Base-by-base conservation (phyloP, 2,888 invertebrate species). In the Protophormia terraenovae region DNA sequence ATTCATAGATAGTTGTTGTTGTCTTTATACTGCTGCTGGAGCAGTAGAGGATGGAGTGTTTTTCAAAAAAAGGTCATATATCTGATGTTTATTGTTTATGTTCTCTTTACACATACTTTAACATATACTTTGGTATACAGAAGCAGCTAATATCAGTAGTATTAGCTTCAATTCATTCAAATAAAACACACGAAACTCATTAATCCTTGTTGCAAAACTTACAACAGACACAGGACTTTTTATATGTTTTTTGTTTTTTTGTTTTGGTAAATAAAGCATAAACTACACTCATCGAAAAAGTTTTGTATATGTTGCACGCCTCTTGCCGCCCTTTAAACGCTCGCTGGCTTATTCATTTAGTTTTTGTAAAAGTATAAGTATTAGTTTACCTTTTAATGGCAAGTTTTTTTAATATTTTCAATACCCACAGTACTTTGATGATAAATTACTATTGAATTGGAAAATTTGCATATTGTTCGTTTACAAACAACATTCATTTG, bases 101-200 rank as follows among this genome's bases (percentile, higher is more conserved):
- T n/a, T n/a, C n/a, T n/a, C n/a, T n/a, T n/a, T n/a, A n/a, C n/a
- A n/a, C n/a, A n/a, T n/a, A n/a, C n/a, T n/a, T n/a, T n/a, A n/a
- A n/a, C n/a, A n/a, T n/a, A 75, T 38, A 38, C 4, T 10, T 55
- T 41, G 55, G 64, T 22, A 66, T 50, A 67, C 79, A 83, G 83
- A 55, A 82, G 83, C 86, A 81, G 45, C 24, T 27, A 72, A 22
- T 85, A 89, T 87, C 88, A 88, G 87, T 88, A 84, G 32, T 50
- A 60, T 50, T 47, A 38, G 62, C 22, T 29, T 58, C 60, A 50
- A 71, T 62, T 76, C 71, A 82, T 85, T 66, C 60, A 69, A 66
- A 66, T 64, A 67, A 88, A 88, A 88, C 90, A 89, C 90, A 90
- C 90, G 89, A 90, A 88, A 89, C 90, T 90, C 91, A 91, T 91